Evolutionary conservation across 1,140 invertebrate genomes (phyloP), one percentile per base, ranked within the genome.

Genomic region (Solenopsis fugax): DNA sequence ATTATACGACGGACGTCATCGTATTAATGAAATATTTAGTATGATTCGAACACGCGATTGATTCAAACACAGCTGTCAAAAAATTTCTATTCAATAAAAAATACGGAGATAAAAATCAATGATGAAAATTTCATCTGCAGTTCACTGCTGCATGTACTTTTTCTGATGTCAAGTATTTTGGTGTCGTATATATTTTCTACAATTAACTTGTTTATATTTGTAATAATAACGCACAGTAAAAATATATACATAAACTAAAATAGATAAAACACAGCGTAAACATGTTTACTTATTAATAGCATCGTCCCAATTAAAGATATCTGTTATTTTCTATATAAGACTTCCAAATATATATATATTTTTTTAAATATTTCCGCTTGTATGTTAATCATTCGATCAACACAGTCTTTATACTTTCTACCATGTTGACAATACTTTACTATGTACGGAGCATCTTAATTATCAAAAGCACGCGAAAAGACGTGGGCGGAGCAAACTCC

Each of bases 401-500:
- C 12, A 82, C 58, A 58, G 18, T 73, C 13, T 18, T 69, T 58
- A 41, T 73, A 71, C 12, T 18, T 48, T 60, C 18, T 41, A 60
- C 3, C 4, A 7, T 62, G 24, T 21, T 60, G 21, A 62, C 12
- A 45, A 29, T 48, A 60, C 24, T 58, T 50, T 37, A 37, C 18
- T 45, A 45, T 13, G 21, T 82, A 48, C 18, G 45, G 12, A 73
- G 7, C n/a, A 21, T 50, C 13, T 60, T 84, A 84, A 84, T 84
- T 34, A 73, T 84, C 54, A 73, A n/a, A 73, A 73, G 41, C 37
- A 73, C 4, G 54, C 13, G 45, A 75, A 73, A 73, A 18, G 37
- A 73, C 37, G 52, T 45, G 7, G 16, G 21, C 5, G 18, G n/a
- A 48, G 41, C 18, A 37, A 84, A 82, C 54, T 72, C n/a, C 29